phyloP scores from a whole-genome alignment of 2,888 invertebrate species.

The Noctua janthina region DNA sequence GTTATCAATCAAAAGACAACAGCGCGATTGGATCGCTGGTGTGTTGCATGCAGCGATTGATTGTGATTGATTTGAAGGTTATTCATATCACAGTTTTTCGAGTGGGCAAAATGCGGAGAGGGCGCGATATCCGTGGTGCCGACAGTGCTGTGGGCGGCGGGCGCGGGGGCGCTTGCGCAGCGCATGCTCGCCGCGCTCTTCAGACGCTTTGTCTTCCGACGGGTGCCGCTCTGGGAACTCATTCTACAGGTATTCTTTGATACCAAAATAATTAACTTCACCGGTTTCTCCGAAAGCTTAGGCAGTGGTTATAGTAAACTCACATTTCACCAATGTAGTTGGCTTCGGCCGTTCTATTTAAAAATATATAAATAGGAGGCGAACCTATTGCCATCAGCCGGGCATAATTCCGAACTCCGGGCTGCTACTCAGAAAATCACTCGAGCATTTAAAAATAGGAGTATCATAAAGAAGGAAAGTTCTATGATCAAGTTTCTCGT shows the following conservation, averaged over 20 bases:
- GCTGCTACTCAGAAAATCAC: not conserved
- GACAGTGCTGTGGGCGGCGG: conserved; percentile 83
- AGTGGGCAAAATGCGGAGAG: conserved; percentile 85
- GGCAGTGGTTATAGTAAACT: not conserved
- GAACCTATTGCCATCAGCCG: not conserved
- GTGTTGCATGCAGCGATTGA: not conserved
- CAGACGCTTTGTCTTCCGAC: conserved; percentile 83
- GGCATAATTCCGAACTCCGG: not conserved
- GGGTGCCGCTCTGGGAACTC: conserved; percentile 85
- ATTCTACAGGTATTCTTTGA: conserved; percentile 78
- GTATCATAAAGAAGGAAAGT: not conserved
- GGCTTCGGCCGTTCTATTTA: too few species aligned
- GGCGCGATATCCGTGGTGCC: conserved; percentile 78
- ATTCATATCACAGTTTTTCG: conserved; percentile 72
- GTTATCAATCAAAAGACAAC: not conserved
- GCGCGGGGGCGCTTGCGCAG: conserved; percentile 82
- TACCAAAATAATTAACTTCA: too few species aligned
- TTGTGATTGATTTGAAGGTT: not conserved
- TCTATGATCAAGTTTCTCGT: not conserved
- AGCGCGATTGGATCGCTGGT: not conserved
- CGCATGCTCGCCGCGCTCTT: conserved; percentile 80
- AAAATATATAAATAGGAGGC: not conserved
- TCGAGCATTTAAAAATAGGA: not conserved
- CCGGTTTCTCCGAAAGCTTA: not conserved
- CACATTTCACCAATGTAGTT: not conserved